Conservation (phyloP, 1,140 invertebrate genomes). For the Listronotus bonariensis region DNA sequence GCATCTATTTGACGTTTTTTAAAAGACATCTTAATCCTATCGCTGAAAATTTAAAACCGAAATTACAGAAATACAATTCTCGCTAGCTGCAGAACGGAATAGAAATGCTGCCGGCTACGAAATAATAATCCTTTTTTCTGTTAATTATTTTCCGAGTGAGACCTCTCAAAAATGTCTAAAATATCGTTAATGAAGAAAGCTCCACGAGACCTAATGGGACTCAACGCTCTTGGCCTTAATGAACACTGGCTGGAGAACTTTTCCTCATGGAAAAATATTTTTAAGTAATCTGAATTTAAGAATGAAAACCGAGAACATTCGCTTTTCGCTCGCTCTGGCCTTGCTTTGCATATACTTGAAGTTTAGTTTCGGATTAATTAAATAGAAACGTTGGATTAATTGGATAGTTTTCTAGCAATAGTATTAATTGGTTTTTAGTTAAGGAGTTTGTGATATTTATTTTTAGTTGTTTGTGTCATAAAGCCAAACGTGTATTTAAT, state of each 20-base stretch:
- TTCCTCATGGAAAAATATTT: slow-evolving; percentile 28
- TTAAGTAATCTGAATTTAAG: slow-evolving; percentile 34
- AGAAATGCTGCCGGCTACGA: slow-evolving; percentile 21
- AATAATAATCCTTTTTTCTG: slow-evolving; percentile 33
- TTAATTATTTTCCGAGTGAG: slow-evolving; percentile 36
- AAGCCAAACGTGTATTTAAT: no score
- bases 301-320: slow-evolving; percentile 31
- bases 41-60: not conserved
- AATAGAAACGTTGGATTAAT: no score
- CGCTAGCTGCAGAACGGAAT: not conserved
- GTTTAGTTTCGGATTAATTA: not conserved
- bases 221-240: slow-evolving; percentile 30
- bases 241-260: slow-evolving; percentile 31
- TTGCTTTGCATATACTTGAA: slow-evolving; percentile 23
- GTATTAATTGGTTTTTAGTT: no score
- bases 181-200: slow-evolving; percentile 39
- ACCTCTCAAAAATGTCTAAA: slow-evolving; percentile 36
- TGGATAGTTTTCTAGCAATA: no score
- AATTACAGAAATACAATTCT: slow-evolving; percentile 6
- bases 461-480: no score
- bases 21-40: no score
- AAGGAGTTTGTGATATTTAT: no score
- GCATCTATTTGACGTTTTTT: no score
- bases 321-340: slow-evolving; percentile 23
- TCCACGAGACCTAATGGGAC: slow-evolving; percentile 19